A percentile compares a stretch with the other conserved stretches of the same genome.
Evolutionary conservation across 2,888 invertebrate species (phyloP).

Genomic region (Hirtodrosophila confusa): DNA sequence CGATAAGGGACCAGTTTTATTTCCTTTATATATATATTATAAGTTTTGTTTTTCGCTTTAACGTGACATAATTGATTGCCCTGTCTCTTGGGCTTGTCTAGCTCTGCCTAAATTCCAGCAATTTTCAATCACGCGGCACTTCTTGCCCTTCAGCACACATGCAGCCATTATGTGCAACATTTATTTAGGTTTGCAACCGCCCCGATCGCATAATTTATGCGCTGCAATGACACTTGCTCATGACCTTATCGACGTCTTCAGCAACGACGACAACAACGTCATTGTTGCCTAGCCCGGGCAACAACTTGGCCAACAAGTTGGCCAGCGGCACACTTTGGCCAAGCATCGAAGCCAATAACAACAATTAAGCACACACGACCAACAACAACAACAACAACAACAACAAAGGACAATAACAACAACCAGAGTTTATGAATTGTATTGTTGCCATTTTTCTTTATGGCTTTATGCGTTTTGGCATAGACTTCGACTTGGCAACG

Average conservation of each 20-base stretch:
- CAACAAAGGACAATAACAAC: conserved; percentile 21
- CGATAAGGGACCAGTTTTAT: too few relatives aligned
- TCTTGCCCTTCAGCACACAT: conserved; percentile 52
- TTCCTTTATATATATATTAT: too few relatives aligned
- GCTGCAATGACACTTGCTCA: conserved; percentile 78
- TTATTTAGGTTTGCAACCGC: conserved; percentile 38
- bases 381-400: conserved; percentile 24
- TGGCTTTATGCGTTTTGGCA: conserved; percentile 73
- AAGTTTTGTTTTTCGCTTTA: not conserved
- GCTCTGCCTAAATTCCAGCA: conserved; percentile 3
- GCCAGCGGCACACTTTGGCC: conserved; percentile 67
- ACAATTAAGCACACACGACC: conserved; percentile 68
- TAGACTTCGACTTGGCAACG: conserved; percentile 68
- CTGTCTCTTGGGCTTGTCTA: conserved; percentile 14
- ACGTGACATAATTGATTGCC: conserved; percentile 26
- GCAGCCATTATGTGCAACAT: conserved; percentile 37
- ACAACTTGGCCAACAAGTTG: conserved; percentile 39
- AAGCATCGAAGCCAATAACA: conserved; percentile 67
- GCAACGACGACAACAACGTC: conserved; percentile 21
- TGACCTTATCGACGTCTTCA: conserved; percentile 70
- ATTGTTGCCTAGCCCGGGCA: conserved; percentile 40
- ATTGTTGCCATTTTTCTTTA: conserved; percentile 78
- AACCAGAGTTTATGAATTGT: conserved; percentile 59
- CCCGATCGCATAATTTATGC: conserved; percentile 72
- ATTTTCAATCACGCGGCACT: conserved; percentile 41